These are phyloP conservation scores for Yoshiicerus persimilis DNA, from an alignment of 1,140 invertebrate species.

Conservation along the genomic window DNA sequence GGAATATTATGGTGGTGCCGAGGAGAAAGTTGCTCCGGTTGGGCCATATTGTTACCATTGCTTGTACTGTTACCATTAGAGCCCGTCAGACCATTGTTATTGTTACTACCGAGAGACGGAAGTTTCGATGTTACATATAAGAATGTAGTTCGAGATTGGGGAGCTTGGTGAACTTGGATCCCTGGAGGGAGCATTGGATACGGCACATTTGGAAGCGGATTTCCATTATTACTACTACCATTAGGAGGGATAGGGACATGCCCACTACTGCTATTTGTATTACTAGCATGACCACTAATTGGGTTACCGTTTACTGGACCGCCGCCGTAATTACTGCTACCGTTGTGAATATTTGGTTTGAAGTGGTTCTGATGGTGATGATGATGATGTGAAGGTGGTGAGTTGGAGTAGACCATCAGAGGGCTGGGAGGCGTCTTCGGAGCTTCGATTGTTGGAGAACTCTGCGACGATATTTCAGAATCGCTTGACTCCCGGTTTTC, in stretches of 20 bases:
- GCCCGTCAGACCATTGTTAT: background rate
- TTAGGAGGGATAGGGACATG: background rate
- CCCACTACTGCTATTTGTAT: slow-evolving; percentile 21
- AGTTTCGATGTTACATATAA: slow-evolving; percentile 48
- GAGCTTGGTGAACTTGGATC: slow-evolving; percentile 48
- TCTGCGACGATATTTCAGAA: slow-evolving; percentile 48
- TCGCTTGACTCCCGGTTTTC: slow-evolving; percentile 48
- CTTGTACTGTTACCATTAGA: background rate
- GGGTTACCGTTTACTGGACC: slow-evolving; percentile 2
- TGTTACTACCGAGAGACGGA: slow-evolving; percentile 35
- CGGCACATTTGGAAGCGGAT: slow-evolving; percentile 26
- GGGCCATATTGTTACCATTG: background rate
- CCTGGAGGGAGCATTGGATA: slow-evolving; percentile 49
- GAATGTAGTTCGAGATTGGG: slow-evolving; percentile 46
- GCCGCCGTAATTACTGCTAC: background rate
- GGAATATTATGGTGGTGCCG: background rate
- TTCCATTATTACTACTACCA: background rate
- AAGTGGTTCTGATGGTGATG: background rate
- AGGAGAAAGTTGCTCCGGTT: background rate
- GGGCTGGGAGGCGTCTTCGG: slow-evolving; percentile 37
- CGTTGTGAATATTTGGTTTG: slow-evolving; percentile 23
- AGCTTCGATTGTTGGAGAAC: slow-evolving; percentile 35
- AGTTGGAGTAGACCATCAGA: background rate
- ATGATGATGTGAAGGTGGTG: background rate
- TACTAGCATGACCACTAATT: background rate